Conservation (phyloP, 2,113 vertebrate genomes). For the Peromyscus polionotus region DNA sequence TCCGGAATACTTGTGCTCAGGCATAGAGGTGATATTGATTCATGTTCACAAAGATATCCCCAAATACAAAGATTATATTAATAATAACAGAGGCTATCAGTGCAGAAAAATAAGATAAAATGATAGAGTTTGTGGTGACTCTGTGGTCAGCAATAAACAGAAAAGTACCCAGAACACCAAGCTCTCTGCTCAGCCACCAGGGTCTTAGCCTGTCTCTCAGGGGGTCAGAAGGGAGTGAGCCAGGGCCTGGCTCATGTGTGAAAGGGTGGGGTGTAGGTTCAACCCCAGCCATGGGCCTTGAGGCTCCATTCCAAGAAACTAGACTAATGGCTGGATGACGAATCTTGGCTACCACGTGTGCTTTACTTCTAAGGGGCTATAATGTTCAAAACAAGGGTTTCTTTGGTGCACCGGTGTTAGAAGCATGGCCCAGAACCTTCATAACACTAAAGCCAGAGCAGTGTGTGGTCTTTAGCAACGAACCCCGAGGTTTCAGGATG, state of each 20-base stretch:
- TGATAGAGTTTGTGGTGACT: neutral
- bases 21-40: neutral
- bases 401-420: neutral
- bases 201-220: neutral
- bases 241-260: conserved; percentile 6
- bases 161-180: neutral
- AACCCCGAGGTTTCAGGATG: neutral
- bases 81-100: neutral
- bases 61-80: neutral
- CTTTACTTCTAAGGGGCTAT: neutral
- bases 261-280: neutral
- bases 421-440: conserved; percentile 32
- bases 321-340: neutral
- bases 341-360: conserved; percentile 22
- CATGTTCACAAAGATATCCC: neutral
- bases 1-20: neutral
- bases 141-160: neutral
- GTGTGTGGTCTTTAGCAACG: neutral
- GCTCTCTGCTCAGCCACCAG: neutral
- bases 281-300: conserved; percentile 35
- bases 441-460: neutral
- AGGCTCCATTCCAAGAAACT: conserved; percentile 45
- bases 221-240: neutral
- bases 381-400: neutral
- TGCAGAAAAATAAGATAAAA: neutral